phyloP scores from a whole-genome alignment of 1,140 invertebrate genomes.

The Ridgeia piscesae region DNA sequence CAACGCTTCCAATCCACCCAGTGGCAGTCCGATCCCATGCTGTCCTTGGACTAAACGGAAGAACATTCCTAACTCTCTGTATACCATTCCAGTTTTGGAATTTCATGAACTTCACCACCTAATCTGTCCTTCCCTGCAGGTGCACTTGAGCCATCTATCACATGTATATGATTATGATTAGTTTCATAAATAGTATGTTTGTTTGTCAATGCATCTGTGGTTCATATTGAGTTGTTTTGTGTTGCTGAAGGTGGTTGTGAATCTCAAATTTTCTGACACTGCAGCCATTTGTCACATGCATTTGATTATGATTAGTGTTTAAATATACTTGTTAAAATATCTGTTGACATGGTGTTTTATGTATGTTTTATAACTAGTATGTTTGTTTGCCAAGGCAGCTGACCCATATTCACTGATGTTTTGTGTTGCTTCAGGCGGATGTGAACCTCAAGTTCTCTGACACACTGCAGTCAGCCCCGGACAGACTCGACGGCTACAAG shows the following conservation, averaged over 20 bases:
- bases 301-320: too few relatives aligned
- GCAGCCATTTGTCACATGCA: too few relatives aligned
- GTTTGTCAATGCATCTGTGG: too few relatives aligned
- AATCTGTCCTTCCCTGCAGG: too few relatives aligned
- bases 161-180: too few relatives aligned
- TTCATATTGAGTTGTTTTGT: not conserved
- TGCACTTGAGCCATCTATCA: too few relatives aligned
- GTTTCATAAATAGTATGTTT: too few relatives aligned
- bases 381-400: not conserved
- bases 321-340: not conserved
- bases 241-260: too few relatives aligned
- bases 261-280: too few relatives aligned
- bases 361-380: not conserved
- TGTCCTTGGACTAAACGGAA: not conserved
- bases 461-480: conserved; percentile 46
- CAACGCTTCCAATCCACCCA: not conserved
- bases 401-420: not conserved
- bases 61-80: not conserved
- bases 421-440: conserved; percentile 61
- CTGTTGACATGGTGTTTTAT: not conserved
- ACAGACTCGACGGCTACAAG: conserved; percentile 57
- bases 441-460: conserved; percentile 72
- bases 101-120: too few relatives aligned
- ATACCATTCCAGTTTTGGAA: too few relatives aligned
- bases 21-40: not conserved